A percentile compares a stretch with the other conserved stretches of the same genome.
Conservation (phyloP, 2,888 invertebrate genomes). For the Habroteleia sp. region DNA sequence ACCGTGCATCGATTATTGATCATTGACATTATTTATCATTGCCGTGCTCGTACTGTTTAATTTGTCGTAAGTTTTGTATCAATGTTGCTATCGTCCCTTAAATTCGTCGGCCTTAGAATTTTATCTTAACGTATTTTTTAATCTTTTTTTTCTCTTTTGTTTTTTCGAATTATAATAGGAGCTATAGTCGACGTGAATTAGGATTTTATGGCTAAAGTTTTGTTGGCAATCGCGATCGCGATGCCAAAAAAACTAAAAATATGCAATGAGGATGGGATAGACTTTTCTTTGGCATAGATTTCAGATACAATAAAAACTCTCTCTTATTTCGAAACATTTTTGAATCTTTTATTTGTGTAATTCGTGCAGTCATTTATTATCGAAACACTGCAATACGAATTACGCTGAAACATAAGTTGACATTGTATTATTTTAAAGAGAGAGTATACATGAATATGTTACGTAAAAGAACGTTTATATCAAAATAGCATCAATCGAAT, state of each 20-base stretch:
- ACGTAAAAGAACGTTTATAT: too few relatives aligned
- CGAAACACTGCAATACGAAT: too few relatives aligned
- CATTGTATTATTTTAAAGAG: too few relatives aligned
- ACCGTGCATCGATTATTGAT: constrained; percentile 68
- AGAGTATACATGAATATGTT: too few relatives aligned
- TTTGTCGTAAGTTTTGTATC: constrained; percentile 74
- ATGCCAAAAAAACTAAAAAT: constrained; percentile 3
- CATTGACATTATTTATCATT: constrained; percentile 69
- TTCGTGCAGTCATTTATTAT: too few relatives aligned
- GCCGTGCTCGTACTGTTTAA: constrained; percentile 78
- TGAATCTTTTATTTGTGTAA: too few relatives aligned
- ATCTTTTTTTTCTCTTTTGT: neutral
- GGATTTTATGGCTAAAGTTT: constrained; percentile 51
- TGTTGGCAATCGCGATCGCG: constrained; percentile 4
- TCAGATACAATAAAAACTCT: too few relatives aligned
- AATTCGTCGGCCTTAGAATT: constrained; percentile 65
- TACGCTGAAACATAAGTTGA: too few relatives aligned
- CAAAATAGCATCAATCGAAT: too few relatives aligned
- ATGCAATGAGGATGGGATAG: constrained; percentile 49
- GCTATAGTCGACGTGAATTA: constrained; percentile 34
- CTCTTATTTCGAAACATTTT: too few relatives aligned
- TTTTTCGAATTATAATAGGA: constrained; percentile 5
- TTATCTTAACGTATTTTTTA: neutral
- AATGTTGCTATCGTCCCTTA: constrained; percentile 74
- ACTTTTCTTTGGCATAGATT: constrained; percentile 1